These are phyloP conservation scores for Chionodraco myersi DNA, from an alignment of 2,113 vertebrate genomes.

Conservation along the genomic window DNA sequence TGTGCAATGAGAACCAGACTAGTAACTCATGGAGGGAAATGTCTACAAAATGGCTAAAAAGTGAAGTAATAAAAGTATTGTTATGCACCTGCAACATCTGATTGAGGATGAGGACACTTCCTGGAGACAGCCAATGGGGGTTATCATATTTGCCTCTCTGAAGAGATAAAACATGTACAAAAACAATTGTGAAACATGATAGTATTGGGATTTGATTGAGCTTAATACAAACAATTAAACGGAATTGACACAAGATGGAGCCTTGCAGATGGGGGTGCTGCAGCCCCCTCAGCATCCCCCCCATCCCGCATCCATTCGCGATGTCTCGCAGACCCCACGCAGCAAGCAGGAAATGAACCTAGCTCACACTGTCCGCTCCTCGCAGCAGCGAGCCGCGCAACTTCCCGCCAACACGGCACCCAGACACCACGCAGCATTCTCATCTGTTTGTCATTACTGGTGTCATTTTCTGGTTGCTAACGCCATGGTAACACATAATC, in stretches of 20 bases:
- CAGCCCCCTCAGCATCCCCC: too few relatives aligned
- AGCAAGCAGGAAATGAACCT: too few relatives aligned
- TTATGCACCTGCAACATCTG: conserved; percentile 94
- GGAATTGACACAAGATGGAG: neutral
- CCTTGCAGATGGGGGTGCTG: too few relatives aligned
- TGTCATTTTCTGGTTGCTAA: too few relatives aligned
- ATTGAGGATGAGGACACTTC: conserved; percentile 88
- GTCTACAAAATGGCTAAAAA: neutral
- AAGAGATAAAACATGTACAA: conserved; percentile 21
- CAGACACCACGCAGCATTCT: too few relatives aligned
- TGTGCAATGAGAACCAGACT: neutral
- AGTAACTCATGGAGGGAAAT: neutral
- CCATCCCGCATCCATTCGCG: too few relatives aligned
- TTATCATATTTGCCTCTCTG: conserved; percentile 91
- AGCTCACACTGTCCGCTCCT: too few relatives aligned
- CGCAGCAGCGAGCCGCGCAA: too few relatives aligned
- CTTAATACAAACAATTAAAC: neutral
- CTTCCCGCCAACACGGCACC: too few relatives aligned
- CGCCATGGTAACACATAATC: too few relatives aligned
- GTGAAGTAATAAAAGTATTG: neutral
- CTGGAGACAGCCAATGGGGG: conserved; percentile 91
- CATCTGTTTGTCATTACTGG: too few relatives aligned
- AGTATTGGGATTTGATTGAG: neutral
- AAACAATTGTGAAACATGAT: conserved; percentile 6
- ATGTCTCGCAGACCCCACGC: too few relatives aligned